Conservation (phyloP, 1,140 invertebrate species). For the Orchesella cincta region DNA sequence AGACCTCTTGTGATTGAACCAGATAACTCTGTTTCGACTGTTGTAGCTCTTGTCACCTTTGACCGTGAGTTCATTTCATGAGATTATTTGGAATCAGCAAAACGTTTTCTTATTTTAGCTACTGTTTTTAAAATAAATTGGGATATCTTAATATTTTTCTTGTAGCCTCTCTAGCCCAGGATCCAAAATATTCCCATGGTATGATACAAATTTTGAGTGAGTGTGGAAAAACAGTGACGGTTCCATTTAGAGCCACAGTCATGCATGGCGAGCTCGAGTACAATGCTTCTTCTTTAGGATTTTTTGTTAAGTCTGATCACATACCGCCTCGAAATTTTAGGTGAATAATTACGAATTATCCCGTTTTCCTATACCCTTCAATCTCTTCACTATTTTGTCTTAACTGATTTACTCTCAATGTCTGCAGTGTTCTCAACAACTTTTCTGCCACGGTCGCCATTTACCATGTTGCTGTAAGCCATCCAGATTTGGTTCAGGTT, state of each 20-base stretch:
- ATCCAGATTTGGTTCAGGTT: slow-evolving; percentile 48
- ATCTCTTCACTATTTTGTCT: too few species aligned
- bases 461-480: slow-evolving; percentile 46
- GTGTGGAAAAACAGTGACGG: slow-evolving; percentile 55
- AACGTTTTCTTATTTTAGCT: too few species aligned
- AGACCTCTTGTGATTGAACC: slow-evolving; percentile 60
- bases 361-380: neutral
- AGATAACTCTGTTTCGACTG: slow-evolving; percentile 57
- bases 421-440: slow-evolving; percentile 45
- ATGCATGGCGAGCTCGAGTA: slow-evolving; percentile 56
- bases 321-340: slow-evolving; percentile 49
- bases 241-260: slow-evolving; percentile 54
- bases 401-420: neutral
- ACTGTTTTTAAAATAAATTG: slow-evolving; percentile 46
- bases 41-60: slow-evolving; percentile 62
- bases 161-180: slow-evolving; percentile 50
- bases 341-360: slow-evolving; percentile 28
- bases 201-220: slow-evolving; percentile 62
- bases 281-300: slow-evolving; percentile 53
- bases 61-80: slow-evolving; percentile 54
- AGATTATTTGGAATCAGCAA: slow-evolving; percentile 43
- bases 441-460: slow-evolving; percentile 47
- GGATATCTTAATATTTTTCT: slow-evolving; percentile 38
- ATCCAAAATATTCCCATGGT: slow-evolving; percentile 58
- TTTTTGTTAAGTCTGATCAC: slow-evolving; percentile 50